Conservation (phyloP, 2,113 vertebrate species). For the Lathamus discolor region DNA sequence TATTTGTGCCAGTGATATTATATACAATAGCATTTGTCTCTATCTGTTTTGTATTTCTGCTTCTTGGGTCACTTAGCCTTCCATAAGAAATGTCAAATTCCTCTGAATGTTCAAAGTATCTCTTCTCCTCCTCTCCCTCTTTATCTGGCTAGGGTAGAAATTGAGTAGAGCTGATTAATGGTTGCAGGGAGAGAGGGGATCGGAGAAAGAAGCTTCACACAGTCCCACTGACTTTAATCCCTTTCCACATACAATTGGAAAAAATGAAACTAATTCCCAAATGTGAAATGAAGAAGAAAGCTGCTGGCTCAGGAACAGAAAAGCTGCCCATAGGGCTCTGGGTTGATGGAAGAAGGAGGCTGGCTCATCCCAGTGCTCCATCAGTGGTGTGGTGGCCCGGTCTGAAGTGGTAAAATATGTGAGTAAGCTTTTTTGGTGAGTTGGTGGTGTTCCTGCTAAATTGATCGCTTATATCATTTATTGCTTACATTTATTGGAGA, state of each 20-base stretch:
- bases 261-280: not conserved
- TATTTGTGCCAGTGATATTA: not conserved
- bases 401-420: not conserved
- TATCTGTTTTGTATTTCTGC: not conserved
- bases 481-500: not conserved
- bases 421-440: not conserved
- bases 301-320: not conserved
- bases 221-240: not conserved
- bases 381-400: not conserved
- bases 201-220: not conserved
- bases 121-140: not conserved
- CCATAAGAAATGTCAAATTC: not conserved
- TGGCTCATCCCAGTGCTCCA: not conserved
- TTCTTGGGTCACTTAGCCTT: not conserved
- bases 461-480: not conserved
- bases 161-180: not conserved
- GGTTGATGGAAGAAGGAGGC: not conserved
- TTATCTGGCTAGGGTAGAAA: not conserved
- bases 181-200: not conserved
- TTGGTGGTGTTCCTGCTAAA: not conserved
- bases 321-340: not conserved
- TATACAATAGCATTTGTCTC: not conserved
- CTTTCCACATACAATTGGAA: not conserved
- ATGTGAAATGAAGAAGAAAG: not conserved
- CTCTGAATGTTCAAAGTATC: not conserved